Evolutionary conservation across 1,140 invertebrate genomes (phyloP), one percentile per base, ranked within the genome.

Genomic region (Pseudomyrmex sp.): DNA sequence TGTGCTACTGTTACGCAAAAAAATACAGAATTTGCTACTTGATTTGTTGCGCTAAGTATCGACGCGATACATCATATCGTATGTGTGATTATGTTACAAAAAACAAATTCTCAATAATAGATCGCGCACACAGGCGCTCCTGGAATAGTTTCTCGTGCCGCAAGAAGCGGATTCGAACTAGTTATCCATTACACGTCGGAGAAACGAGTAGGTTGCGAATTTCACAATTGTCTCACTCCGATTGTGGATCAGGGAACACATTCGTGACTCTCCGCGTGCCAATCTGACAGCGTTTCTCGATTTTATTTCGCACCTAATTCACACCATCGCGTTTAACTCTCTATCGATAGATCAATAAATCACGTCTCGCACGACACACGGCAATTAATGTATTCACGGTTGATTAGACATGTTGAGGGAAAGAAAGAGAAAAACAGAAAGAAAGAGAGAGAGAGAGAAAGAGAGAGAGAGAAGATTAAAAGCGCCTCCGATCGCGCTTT

Each of bases 321-420:
- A 61, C 48, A 69, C 56, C n/a, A 70, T 80, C 26, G 48, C 68
- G 54, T 1, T 35, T 20, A 9, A 70, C 13, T 2, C 5, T 35
- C 5, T 35, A 35, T 35, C 35, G 61, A 59, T 61, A n/a, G 50
- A 73, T 79, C 88, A 70, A 65, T 90, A 90, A 90, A 90, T 90
- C 88, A 90, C 89, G 74, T 73, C 85, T 87, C 65, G 77, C 82
- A 59, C 61, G 75, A 82, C 83, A 79, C 72, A 79, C 86, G 84
- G 80, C 86, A 90, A 90, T 90, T 90, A 90, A 90, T 61, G 68
- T 82, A 86, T 86, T 83, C 61, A 79, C 48, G 76, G 84, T 70
- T 86, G 89, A 90, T 90, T 88, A 89, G 79, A 76, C 54, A 83
- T 80, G 83, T 82, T 85, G 77, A 76, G 70, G 35, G 5, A 35